Evolutionary conservation across 2,888 invertebrate species (phyloP), one percentile per base, ranked within the genome.

Genomic region (Stenodera caucasica): DNA sequence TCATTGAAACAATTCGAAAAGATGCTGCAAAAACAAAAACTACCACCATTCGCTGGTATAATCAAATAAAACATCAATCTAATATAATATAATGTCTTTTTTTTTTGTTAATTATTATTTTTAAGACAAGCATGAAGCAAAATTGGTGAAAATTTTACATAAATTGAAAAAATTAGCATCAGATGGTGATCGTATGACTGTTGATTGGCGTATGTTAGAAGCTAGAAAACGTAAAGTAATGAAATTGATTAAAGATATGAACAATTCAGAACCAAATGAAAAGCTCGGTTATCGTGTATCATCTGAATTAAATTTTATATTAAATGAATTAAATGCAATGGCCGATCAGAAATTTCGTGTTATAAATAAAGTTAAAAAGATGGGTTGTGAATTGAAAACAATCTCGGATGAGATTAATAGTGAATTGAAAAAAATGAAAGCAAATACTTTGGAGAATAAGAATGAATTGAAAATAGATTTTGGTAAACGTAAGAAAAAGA

Each of bases 191-290:
- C 61, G 72, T 3, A 72, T 73, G 65, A 60, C 71, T 18, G 68
- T 67, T n/a, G 74, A 76, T 53, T 72, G 70, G 66, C 74, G 73
- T 63, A 68, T 66, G 5, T 59, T 75, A 14, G 67, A 67, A 11
- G 72, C 73, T 0, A 75, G 73, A 60, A 72, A 73, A 61, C 66
- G 70, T 9, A 77, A 76, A 70, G 69, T 77, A 1, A 60, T 68
- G 57, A 76, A 74, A 63, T 68, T 72, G 21, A 70, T 74, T 26
- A 56, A 64, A 6, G 71, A 75, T 30, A 32, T 69, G 45, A 59
- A 62, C 33, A 45, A 49, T 14, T 53, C 32, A 2, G 66, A 65
- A 57, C 57, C 64, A 2, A 57, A 69, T 56, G 66, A 67, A 14
- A 72, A 69, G 52, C 49, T 70, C 8, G 67, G 70, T 55, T 63